These are phyloP conservation scores for Andricus grossulariae DNA, from an alignment of 1,140 invertebrate species.

Conservation along the genomic window DNA sequence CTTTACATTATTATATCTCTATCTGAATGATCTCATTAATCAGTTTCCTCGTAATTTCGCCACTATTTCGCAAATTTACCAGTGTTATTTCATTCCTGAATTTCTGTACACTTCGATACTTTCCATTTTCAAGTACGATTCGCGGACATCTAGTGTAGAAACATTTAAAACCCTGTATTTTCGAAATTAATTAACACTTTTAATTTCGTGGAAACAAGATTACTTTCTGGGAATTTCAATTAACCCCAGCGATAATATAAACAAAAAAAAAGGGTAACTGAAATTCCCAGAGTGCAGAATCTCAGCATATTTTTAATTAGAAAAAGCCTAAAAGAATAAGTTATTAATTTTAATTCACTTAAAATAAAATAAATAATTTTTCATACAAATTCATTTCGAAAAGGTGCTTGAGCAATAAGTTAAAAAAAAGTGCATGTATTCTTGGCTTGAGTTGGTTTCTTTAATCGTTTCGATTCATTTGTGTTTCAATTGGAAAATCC, in stretches of 20 bases:
- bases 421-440: background rate
- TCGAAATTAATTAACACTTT: conserved; percentile 31
- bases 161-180: conserved; percentile 23
- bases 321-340: conserved; percentile 16
- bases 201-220: conserved; percentile 30
- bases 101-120: conserved; percentile 24
- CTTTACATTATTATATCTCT: background rate
- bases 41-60: background rate
- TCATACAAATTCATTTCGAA: background rate
- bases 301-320: background rate
- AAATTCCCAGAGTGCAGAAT: background rate
- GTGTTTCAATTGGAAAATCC: conserved; percentile 18
- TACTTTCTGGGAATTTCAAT: conserved; percentile 54
- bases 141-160: conserved; percentile 8
- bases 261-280: background rate
- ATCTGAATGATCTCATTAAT: background rate
- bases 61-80: conserved; percentile 27
- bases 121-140: conserved; percentile 32
- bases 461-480: background rate
- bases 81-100: conserved; percentile 14
- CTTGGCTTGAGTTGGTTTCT: background rate
- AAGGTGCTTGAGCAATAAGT: background rate
- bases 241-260: conserved; percentile 46
- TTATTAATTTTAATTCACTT: conserved; percentile 21
- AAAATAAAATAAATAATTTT: conserved; percentile 27